These are phyloP conservation scores for Mixornis gularis DNA, from an alignment of 2,113 vertebrate genomes.

Conservation along the genomic window DNA sequence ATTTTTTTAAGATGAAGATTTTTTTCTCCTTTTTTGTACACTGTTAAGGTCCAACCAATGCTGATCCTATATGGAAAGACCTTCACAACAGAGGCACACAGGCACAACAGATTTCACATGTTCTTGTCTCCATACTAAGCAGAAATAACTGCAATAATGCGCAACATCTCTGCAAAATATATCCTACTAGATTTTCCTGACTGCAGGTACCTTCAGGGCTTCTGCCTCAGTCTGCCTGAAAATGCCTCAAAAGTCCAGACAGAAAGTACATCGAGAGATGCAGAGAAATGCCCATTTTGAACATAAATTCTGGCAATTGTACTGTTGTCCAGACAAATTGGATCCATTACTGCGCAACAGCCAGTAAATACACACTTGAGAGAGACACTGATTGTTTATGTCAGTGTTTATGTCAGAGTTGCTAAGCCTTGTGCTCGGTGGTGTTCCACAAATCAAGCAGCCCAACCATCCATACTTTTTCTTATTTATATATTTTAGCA, in stretches of 20 bases:
- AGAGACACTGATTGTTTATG: not conserved
- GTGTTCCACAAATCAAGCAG: not conserved
- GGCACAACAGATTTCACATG: not conserved
- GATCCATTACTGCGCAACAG: not conserved
- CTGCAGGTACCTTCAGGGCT: not conserved
- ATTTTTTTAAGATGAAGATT: not conserved
- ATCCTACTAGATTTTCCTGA: rapidly evolving
- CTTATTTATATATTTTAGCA: not conserved
- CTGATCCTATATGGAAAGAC: not conserved
- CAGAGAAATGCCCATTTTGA: not conserved
- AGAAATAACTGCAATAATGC: not conserved
- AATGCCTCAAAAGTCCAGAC: not conserved
- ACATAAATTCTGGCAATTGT: not conserved
- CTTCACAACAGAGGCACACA: not conserved
- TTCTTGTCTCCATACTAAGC: not conserved
- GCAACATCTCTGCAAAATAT: not conserved
- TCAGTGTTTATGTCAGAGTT: not conserved
- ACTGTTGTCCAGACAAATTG: not conserved
- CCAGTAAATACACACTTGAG: not conserved
- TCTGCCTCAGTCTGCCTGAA: not conserved
- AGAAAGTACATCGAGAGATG: not conserved
- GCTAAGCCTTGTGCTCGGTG: rapidly evolving
- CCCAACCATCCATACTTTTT: not conserved
- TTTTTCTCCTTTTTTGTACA: not conserved
- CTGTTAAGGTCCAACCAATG: no score